Conservation (phyloP, 2,888 invertebrate genomes). For the Pristionchus japonicus region DNA sequence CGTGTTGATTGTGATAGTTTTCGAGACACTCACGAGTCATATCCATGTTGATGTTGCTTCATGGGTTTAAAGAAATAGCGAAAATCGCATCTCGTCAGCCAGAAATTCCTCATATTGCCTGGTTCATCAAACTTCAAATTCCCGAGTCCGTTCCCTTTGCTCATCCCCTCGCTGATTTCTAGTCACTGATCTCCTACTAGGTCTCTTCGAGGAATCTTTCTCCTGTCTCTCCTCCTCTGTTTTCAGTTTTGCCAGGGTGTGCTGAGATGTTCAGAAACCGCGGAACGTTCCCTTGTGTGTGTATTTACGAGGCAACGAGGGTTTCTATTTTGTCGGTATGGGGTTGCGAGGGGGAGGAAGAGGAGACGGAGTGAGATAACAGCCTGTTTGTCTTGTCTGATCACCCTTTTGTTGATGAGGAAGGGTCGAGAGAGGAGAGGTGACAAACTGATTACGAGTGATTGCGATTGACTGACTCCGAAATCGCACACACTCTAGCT, state of each 20-base stretch:
- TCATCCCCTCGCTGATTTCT: not conserved
- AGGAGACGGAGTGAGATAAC: not conserved
- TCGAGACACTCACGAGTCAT: no score
- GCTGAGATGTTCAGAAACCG: conserved; percentile 1
- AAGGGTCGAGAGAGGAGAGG: not conserved
- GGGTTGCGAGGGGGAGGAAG: not conserved
- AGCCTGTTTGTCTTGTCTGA: conserved; percentile 26
- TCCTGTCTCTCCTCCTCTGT: not conserved
- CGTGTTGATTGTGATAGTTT: no score
- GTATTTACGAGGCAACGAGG: not conserved
- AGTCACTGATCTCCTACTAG: not conserved
- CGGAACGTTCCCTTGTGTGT: not conserved
- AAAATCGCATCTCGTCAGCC: no score
- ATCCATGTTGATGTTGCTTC: no score
- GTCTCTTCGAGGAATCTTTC: not conserved
- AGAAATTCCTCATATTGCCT: no score
- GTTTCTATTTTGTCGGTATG: conserved; percentile 18
- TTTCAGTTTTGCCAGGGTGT: no score
- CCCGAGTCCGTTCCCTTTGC: no score
- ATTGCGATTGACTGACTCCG: not conserved
- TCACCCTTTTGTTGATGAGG: not conserved
- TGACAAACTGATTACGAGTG: not conserved
- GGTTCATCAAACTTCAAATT: no score
- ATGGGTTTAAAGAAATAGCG: no score
- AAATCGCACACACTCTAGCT: not conserved